Evolutionary conservation across 2,797 vertebrate species (phyloP).

Genomic region (Eremophila alpestris): DNA sequence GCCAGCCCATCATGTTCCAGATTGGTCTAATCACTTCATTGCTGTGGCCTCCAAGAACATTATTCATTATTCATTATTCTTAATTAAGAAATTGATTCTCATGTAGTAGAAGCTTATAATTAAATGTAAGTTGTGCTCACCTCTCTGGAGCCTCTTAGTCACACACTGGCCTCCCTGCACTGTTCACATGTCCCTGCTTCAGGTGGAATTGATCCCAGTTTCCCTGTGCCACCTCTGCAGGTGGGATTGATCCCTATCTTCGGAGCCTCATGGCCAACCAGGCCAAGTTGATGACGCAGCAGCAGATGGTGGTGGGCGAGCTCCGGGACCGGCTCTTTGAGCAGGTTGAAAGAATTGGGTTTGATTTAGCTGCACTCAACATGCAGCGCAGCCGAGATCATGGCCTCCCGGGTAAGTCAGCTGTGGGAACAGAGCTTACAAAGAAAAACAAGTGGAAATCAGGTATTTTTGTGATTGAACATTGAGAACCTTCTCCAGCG

Average conservation of each 20-base stretch:
- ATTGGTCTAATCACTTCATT: neutral
- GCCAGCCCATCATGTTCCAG: neutral
- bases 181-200: neutral
- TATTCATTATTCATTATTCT: neutral
- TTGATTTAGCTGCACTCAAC: slow-evolving; percentile 85
- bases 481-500: neutral
- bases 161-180: accelerated
- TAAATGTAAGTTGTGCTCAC: neutral
- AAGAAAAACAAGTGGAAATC: neutral
- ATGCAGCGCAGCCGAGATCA: slow-evolving; percentile 86
- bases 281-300: slow-evolving; percentile 74
- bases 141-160: neutral
- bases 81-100: neutral
- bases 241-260: slow-evolving; percentile 84
- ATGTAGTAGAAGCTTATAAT: neutral
- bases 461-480: neutral
- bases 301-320: slow-evolving; percentile 82
- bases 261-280: slow-evolving; percentile 80
- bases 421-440: neutral
- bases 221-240: neutral
- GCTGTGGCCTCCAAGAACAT: neutral
- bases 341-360: slow-evolving; percentile 67
- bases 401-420: slow-evolving; percentile 79
- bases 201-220: neutral
- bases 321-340: slow-evolving; percentile 82